Percentiles rank a stretch among this genome's conserved stretches.
Evolutionary conservation across 2,888 invertebrate genomes (phyloP).

Genomic region (Rhopalosiphum nymphaeae): DNA sequence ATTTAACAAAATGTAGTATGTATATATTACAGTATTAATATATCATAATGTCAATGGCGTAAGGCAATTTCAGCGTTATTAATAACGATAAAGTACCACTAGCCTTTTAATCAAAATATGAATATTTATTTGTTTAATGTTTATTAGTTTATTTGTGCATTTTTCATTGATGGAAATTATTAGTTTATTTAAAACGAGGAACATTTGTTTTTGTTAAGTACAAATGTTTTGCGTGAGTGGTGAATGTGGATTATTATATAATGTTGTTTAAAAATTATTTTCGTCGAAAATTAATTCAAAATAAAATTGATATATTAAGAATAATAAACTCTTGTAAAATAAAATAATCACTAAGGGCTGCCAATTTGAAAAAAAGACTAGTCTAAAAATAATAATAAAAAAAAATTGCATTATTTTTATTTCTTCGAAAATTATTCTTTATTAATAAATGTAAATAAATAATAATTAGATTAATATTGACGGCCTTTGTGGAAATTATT

Average conservation of each 20-base stretch:
- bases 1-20: not conserved
- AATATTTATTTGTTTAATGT: slow-evolving; percentile 15
- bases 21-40: not conserved
- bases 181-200: not conserved
- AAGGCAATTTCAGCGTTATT: not conserved
- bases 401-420: not conserved
- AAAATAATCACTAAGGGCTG: not conserved
- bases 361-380: not conserved
- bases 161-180: not conserved
- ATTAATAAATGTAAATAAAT: not conserved
- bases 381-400: not conserved
- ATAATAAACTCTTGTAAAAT: not conserved
- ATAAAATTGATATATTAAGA: not conserved
- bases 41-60: not conserved
- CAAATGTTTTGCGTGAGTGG: not conserved
- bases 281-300: not conserved
- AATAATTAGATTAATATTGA: not conserved
- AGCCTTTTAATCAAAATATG: not conserved
- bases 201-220: not conserved
- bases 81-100: not conserved
- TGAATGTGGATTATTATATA: not conserved
- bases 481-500: not conserved
- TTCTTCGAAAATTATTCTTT: not conserved
- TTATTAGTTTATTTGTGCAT: not conserved
- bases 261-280: not conserved